phyloP scores from a whole-genome alignment of 2,797 vertebrate species.

The Spheniscus humboldti region DNA sequence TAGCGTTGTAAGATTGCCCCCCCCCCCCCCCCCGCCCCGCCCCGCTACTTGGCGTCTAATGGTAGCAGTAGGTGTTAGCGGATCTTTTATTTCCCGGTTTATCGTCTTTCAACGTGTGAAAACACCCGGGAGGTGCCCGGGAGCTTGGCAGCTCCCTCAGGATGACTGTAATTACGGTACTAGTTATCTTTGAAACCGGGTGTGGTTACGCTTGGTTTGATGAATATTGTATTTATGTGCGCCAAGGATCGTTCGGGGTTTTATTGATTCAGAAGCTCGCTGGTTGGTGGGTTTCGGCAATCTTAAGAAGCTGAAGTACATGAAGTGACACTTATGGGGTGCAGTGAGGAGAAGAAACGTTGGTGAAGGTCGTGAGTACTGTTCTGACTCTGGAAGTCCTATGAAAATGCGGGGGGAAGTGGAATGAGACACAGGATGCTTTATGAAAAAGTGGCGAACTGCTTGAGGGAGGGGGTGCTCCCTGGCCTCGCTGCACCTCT shows the following conservation, averaged over 20 bases:
- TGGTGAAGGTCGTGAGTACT: accelerated
- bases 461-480: accelerated
- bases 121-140: accelerated
- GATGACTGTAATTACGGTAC: accelerated
- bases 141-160: accelerated
- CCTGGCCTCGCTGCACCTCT: accelerated
- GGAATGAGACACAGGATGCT: accelerated
- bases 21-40: too few species aligned
- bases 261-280: accelerated
- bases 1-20: too few species aligned
- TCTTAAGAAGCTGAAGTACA: background rate
- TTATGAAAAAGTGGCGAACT: background rate
- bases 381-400: accelerated
- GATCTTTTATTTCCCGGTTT: accelerated
- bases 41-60: accelerated
- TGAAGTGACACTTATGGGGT: accelerated
- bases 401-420: accelerated
- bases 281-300: accelerated
- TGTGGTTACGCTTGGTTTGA: accelerated
- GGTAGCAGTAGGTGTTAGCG: accelerated
- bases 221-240: accelerated
- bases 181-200: accelerated
- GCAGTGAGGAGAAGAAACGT: accelerated
- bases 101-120: accelerated
- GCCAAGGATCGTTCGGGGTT: accelerated